Base-by-base conservation (phyloP, 2,797 vertebrate species). In the Botia kubotai region DNA sequence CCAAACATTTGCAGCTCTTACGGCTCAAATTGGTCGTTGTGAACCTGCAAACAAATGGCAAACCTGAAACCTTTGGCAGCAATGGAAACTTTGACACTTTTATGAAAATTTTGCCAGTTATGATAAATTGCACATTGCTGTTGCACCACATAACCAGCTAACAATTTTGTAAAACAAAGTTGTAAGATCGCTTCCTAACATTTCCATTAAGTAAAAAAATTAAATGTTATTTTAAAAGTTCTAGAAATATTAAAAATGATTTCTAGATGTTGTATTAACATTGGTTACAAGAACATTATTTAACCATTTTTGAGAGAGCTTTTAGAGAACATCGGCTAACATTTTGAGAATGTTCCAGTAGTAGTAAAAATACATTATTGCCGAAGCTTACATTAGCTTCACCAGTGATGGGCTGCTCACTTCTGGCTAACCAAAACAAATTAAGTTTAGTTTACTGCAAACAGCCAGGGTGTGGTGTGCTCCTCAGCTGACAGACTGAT, bases 391-490 rank as follows among this genome's bases (percentile, higher is more conserved):
- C 33, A 3, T 33, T 33, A 33, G 33, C 33, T 65, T 17, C 50
- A 48, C 16, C 72, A 74, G 57, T 74, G 13, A 75, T 21, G 73
- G 14, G 33, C 48, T 77, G 52, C 19, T 55, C 2, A 43, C 39
- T 77, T 77, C 19, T 11, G 5, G 50, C 39, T 43, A 67, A 39
- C 50, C 6, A 58, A 39, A 7, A 16, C 12, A 50, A 50, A 48
- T 36, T 6, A 33, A 60, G 6, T n/a, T 29, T 57, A 29, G 26
- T 26, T 63, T 63, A 33, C 26, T 39, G 36, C 17, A 66, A 66
- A 66, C 17, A 66, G 19, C 39, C 33, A 33, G 76, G 23, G n/a
- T 60, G 66, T 33, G 39, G 7, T 3, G 16, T 50, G 48, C 1
- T 0, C 16, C 46, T 50, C 26, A 13, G 17, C 19, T 53, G 29